A percentile compares a stretch with the other conserved stretches of the same genome.
These are phyloP conservation scores for Notolabrus celidotus DNA, from an alignment of 2,797 vertebrate species.

Conservation along the genomic window DNA sequence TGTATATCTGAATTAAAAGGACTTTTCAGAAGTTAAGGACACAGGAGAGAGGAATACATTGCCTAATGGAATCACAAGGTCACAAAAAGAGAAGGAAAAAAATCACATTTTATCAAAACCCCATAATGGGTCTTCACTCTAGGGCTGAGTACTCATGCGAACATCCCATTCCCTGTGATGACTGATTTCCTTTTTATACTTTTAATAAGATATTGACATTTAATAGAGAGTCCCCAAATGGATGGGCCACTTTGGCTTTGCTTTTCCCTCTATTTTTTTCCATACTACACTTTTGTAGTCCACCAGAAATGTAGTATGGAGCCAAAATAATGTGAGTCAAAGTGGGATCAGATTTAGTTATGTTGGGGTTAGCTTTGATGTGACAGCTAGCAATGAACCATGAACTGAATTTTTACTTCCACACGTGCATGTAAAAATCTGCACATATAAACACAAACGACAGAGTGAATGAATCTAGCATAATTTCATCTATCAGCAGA, in stretches of 20 bases:
- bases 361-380: constrained; percentile 11
- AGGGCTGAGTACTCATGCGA: constrained; percentile 83
- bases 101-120: constrained; percentile 76
- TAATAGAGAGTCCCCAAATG: constrained; percentile 80
- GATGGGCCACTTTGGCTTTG: constrained; percentile 70
- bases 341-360: neutral
- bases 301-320: constrained; percentile 26
- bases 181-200: constrained; percentile 80
- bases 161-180: constrained; percentile 78
- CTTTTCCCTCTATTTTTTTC: constrained; percentile 52
- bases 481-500: constrained; percentile 12
- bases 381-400: constrained; percentile 7
- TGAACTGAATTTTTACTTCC: neutral
- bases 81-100: constrained; percentile 69
- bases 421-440: neutral
- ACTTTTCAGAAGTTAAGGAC: constrained; percentile 73
- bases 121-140: constrained; percentile 82
- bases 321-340: constrained; percentile 13
- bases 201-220: constrained; percentile 83
- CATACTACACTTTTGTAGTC: constrained; percentile 26
- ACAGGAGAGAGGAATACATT: constrained; percentile 58
- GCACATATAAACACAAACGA: neutral
- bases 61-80: constrained; percentile 87
- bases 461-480: neutral
- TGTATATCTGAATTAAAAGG: constrained; percentile 40